Base-by-base conservation (phyloP, 2,797 vertebrate species). In the Pseudochaenichthys georgianus region DNA sequence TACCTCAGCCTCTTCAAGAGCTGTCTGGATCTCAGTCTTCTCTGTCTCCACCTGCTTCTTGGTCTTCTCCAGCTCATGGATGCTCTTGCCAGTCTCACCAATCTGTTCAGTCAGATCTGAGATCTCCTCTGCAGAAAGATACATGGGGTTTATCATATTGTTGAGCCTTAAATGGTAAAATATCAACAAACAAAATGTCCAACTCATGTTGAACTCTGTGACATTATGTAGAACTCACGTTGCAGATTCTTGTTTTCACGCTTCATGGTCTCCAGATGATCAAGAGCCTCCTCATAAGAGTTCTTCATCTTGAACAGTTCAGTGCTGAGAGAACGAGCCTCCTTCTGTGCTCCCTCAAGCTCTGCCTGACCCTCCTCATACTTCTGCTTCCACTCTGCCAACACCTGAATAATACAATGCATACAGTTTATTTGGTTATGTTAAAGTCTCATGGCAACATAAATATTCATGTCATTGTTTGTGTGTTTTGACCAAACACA, bases 31-130 rank as follows among this genome's bases (percentile, higher is more conserved):
- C 83, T 96, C 96, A 55, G 79, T 42, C 69, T 96, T 97, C 69
- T 97, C 96, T 71, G 95, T 95, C 81, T 97, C 96, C 54, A 96
- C 87, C 82, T 94, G 86, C 65, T 96, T 97, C 91, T 95, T 96
- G 72, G 94, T 61, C 82, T 97, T 97, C 81, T 97, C 96, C 78
- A 97, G 84, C 81, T 97, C 96, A 82, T 96, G 96, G 59, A 96
- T 94, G 31, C 71, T 94, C 87, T 97, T 97, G 54, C 94, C 95
- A 78, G 92, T 94, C 82, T 96, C 95, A 41, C 95, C 95, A 65
- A 97, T 93, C 87, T 97, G 96, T 66, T 97, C 96, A 15, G 95
- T 97, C 67, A 97, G 90, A 84, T 97, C 96, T 12, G 95, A 93
- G 77, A 97, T 96, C 91, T 96, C 96, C 94, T 96, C 96, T 97